Conservation (phyloP, 2,888 invertebrate species). For the Hanleya hanleyi region DNA sequence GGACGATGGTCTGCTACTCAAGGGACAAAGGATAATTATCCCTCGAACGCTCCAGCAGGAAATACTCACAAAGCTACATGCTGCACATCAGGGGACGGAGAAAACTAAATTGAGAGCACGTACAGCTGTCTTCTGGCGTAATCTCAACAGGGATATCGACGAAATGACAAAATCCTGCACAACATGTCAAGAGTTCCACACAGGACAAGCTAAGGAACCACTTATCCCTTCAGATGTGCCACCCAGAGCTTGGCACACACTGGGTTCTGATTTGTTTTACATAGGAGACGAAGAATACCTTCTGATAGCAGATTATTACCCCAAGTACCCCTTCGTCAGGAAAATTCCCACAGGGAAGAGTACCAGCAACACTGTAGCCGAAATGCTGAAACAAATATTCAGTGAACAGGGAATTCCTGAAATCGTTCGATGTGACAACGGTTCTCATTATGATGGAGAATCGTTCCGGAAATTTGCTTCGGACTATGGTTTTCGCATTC, state of each 20-base stretch:
- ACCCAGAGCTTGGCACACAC: slow-evolving; percentile 20
- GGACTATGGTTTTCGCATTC: not conserved
- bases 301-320: slow-evolving; percentile 21
- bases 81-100: slow-evolving; percentile 19
- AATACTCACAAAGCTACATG: slow-evolving; percentile 24
- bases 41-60: slow-evolving; percentile 13
- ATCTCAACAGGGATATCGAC: slow-evolving; percentile 32
- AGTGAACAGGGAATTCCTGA: slow-evolving; percentile 30
- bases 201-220: slow-evolving; percentile 17
- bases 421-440: slow-evolving; percentile 33
- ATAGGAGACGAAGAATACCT: slow-evolving; percentile 18
- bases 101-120: slow-evolving; percentile 23
- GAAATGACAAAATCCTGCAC: not conserved
- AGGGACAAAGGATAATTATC: slow-evolving; percentile 26
- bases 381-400: not conserved
- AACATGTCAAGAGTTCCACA: slow-evolving; percentile 19
- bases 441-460: slow-evolving; percentile 27
- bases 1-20: slow-evolving; percentile 29
- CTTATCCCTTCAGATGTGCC: slow-evolving; percentile 16
- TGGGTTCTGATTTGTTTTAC: slow-evolving; percentile 29
- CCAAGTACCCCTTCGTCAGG: slow-evolving; percentile 13
- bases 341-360: not conserved
- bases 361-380: not conserved
- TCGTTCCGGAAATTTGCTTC: not conserved
- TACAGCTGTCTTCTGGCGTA: slow-evolving; percentile 26